Conservation (phyloP, 2,797 vertebrate species). For the Mionectes olivaceus region DNA sequence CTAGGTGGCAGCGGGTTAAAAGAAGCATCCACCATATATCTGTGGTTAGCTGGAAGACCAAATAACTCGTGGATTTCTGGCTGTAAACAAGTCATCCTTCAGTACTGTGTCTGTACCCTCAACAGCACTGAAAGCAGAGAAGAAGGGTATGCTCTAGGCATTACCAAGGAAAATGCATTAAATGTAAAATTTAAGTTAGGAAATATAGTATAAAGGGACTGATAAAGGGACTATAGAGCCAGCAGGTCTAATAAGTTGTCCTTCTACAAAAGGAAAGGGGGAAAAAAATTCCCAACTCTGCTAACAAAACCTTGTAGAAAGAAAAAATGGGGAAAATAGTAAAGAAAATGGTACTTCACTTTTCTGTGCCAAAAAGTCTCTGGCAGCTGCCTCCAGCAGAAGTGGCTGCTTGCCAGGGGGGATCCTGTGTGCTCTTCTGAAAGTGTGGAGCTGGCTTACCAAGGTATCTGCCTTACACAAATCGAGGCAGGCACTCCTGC, state of each 20-base stretch:
- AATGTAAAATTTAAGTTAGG: not conserved
- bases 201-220: not conserved
- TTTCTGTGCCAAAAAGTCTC: not conserved
- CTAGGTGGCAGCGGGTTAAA: not conserved
- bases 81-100: not conserved
- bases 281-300: fast-evolving
- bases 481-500: not conserved
- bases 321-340: not conserved
- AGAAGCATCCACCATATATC: not conserved
- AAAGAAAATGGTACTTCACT: not conserved
- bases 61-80: not conserved
- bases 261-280: not conserved
- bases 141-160: not conserved
- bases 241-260: not conserved
- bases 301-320: not conserved
- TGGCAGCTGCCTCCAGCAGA: constrained; percentile 4
- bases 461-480: not conserved
- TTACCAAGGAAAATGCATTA: not conserved
- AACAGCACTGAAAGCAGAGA: not conserved
- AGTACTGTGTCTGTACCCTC: not conserved
- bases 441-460: not conserved
- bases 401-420: not conserved
- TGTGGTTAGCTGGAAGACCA: not conserved
- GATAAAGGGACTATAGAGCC: not conserved
- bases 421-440: not conserved